A percentile compares a stretch with the other conserved stretches of the same genome.
These are phyloP conservation scores for Trichogramma pretiosum DNA, from an alignment of 1,140 invertebrate species.

Conservation along the genomic window DNA sequence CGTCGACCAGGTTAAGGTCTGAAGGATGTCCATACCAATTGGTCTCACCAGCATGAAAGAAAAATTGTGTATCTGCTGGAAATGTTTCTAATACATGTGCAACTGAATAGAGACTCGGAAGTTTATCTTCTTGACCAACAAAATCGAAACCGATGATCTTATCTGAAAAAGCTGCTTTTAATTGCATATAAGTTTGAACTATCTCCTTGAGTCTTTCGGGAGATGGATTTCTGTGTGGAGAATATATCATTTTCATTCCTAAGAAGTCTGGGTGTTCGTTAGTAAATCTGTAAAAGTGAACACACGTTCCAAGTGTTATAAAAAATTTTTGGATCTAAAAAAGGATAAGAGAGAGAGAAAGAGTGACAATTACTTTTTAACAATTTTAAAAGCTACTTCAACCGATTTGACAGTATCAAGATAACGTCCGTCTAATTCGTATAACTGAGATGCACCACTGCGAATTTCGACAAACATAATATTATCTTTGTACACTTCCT, in stretches of 20 bases:
- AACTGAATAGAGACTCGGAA: conserved; percentile 42
- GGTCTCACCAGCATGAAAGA: conserved; percentile 78
- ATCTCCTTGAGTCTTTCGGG: conserved; percentile 36
- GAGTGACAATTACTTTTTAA: too few species aligned
- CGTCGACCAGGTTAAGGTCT: conserved; percentile 69
- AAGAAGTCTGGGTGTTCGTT: conserved; percentile 56
- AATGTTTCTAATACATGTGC: conserved; percentile 36
- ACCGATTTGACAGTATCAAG: too few species aligned
- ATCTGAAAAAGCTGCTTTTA: conserved; percentile 45
- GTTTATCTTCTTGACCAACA: conserved; percentile 52
- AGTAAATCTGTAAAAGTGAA: conserved; percentile 44
- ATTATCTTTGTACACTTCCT: conserved; percentile 67
- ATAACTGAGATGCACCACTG: conserved; percentile 47
- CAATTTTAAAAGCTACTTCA: too few species aligned
- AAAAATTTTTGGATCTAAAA: too few species aligned
- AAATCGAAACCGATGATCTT: conserved; percentile 59
- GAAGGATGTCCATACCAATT: conserved; percentile 57
- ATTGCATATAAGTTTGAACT: conserved; percentile 38
- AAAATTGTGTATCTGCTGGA: conserved; percentile 52
- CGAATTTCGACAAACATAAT: conserved; percentile 71
- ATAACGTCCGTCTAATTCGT: conserved; percentile 53
- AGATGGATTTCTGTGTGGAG: conserved; percentile 46
- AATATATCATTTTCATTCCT: conserved; percentile 64
- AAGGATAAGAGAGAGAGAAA: too few species aligned
- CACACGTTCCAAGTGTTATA: too few species aligned